Evolutionary conservation across 2,797 vertebrate species (phyloP), one percentile per base, ranked within the genome.

Genomic region (Amazona ochrocephala): DNA sequence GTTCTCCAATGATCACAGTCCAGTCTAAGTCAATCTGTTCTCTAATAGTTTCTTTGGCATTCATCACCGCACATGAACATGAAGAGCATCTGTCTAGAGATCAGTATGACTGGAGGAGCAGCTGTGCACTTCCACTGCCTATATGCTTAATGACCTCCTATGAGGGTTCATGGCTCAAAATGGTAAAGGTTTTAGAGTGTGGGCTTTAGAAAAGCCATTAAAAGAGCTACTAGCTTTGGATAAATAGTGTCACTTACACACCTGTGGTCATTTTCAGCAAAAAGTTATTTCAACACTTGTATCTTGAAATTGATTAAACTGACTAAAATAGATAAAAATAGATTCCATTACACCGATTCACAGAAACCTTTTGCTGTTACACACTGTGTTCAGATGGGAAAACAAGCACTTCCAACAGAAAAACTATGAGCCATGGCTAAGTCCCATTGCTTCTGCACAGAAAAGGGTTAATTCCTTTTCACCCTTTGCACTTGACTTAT

Each of bases 21-120:
- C 71, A 88, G 79, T 82, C 87, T 86, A 89, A 96, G 60, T 90
- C 88, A 96, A 95, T 96, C 86, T 94, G 80, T 85, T 95, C 53
- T 76, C 91, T 96, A 93, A 93, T 90, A 96, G 93, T 65, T 95
- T 77, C 71, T 94, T 82, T 95, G 91, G 87, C 95, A 90, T 71
- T 94, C 74, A 85, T 91, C 71, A 88, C n/a, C 64, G 67, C 27
- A 83, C 42, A 74, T 22, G 68, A 96, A 90, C 91, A 89, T 85
- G 90, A 95, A 82, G 80, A 74, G 83, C 94, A 93, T 94, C 93
- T 94, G 88, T 79, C 94, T 89, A 77, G 91, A 93, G 94, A 89
- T 74, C 79, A 65, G 42, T 58, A 86, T 72, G 88, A 80, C 83
- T 90, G 75, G 68, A 93, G 75, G 41, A 95, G 72, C 93, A 94